A percentile compares a stretch with the other conserved stretches of the same genome.
These are phyloP conservation scores for Sepiola atlantica DNA, from an alignment of 2,888 invertebrate species.

Conservation along the genomic window DNA sequence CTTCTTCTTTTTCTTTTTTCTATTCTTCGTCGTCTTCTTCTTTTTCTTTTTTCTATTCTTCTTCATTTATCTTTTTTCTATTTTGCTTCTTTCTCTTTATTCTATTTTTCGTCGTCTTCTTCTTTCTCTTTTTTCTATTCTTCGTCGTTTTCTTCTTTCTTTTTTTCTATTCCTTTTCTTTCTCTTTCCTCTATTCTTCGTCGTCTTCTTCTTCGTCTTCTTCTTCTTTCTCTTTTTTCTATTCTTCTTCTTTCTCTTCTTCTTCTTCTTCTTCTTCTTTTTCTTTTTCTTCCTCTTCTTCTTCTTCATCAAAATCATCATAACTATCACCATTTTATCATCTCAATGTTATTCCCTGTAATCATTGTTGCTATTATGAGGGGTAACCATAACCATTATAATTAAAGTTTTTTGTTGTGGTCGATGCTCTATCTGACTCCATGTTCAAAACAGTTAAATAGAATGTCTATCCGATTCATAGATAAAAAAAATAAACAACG, in stretches of 20 bases:
- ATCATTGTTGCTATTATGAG: neutral
- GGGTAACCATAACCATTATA: neutral
- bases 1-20: no score
- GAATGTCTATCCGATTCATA: no score
- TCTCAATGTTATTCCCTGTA: neutral
- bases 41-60: no score
- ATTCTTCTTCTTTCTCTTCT: neutral
- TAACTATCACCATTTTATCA: neutral
- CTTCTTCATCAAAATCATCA: neutral
- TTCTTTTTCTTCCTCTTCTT: neutral
- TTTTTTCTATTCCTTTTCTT: no score
- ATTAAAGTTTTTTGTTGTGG: neutral
- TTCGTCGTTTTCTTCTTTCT: neutral
- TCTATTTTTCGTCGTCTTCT: neutral
- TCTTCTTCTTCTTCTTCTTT: neutral
- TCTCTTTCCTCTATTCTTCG: neutral
- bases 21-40: no score
- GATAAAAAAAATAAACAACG: no score
- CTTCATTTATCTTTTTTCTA: no score
- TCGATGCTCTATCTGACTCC: neutral
- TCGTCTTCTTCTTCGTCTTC: neutral
- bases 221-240: neutral
- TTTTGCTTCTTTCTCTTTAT: no score
- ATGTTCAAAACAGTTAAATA: no score
- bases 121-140: neutral